Conservation (phyloP, 1,140 invertebrate genomes). For the Latrodectus geometricus region DNA sequence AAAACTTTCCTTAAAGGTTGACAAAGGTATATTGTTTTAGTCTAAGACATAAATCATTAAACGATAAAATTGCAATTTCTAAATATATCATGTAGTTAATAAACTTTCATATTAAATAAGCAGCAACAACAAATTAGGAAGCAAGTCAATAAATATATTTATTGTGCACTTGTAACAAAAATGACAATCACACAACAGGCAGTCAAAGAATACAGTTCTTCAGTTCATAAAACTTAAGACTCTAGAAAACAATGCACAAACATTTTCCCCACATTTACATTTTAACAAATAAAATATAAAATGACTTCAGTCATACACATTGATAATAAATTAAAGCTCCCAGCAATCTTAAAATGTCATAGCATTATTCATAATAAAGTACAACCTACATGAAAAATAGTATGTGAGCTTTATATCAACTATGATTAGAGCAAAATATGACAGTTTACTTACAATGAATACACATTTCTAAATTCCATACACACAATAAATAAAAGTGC, state of each 20-base stretch:
- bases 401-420: too few species aligned
- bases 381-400: too few species aligned
- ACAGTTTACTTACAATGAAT: too few species aligned
- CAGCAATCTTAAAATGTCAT: conserved; percentile 26
- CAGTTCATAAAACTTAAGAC: background rate
- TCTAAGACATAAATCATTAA: too few species aligned
- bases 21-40: too few species aligned
- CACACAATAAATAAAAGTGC: too few species aligned
- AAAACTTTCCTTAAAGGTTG: too few species aligned
- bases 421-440: too few species aligned
- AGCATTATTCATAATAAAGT: background rate
- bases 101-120: too few species aligned
- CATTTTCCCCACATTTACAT: background rate
- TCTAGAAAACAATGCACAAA: conserved; percentile 18
- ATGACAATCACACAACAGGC: conserved; percentile 31
- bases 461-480: too few species aligned
- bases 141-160: conserved; percentile 50
- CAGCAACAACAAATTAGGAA: background rate
- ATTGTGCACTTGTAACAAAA: conserved; percentile 53
- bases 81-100: too few species aligned
- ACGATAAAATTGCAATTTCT: too few species aligned
- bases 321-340: conserved; percentile 22
- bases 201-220: conserved; percentile 8
- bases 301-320: background rate
- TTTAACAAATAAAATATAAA: conserved; percentile 5